These are phyloP conservation scores for Cranoglanis bouderius DNA, from an alignment of 2,113 vertebrate genomes.

Conservation along the genomic window DNA sequence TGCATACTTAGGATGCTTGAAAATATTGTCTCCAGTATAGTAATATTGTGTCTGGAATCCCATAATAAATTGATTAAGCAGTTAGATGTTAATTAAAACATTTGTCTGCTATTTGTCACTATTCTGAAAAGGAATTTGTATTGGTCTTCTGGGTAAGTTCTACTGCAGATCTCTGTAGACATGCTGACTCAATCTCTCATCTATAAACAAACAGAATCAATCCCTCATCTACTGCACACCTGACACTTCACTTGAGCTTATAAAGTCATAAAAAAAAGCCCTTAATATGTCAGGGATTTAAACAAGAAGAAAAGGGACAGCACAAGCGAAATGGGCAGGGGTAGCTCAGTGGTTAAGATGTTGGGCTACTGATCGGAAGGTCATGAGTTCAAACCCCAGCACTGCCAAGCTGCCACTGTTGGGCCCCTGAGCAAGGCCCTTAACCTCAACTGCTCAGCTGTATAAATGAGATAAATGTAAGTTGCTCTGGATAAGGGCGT, in stretches of 20 bases:
- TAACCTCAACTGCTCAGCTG: too few relatives aligned
- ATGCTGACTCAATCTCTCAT: background rate
- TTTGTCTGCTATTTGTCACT: background rate
- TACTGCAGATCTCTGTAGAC: background rate
- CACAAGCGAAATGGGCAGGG: background rate
- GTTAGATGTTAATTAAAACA: background rate
- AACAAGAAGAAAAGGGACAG: background rate
- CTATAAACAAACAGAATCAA: background rate
- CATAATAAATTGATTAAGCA: background rate
- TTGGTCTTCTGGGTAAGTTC: background rate
- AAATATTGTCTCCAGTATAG: background rate
- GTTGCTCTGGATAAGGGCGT: too few relatives aligned
- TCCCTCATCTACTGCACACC: background rate
- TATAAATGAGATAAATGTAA: too few relatives aligned
- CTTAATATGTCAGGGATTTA: background rate
- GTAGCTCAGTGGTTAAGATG: too few relatives aligned
- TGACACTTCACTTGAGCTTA: background rate
- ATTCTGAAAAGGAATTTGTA: background rate
- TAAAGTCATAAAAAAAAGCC: background rate
- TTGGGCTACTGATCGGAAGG: too few relatives aligned
- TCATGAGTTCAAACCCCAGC: too few relatives aligned
- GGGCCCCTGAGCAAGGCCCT: too few relatives aligned
- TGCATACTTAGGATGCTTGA: background rate
- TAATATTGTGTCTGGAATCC: background rate
- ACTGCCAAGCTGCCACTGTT: too few relatives aligned